Conservation (phyloP, 2,888 invertebrate species). For the Bruchidius siliquastri region DNA sequence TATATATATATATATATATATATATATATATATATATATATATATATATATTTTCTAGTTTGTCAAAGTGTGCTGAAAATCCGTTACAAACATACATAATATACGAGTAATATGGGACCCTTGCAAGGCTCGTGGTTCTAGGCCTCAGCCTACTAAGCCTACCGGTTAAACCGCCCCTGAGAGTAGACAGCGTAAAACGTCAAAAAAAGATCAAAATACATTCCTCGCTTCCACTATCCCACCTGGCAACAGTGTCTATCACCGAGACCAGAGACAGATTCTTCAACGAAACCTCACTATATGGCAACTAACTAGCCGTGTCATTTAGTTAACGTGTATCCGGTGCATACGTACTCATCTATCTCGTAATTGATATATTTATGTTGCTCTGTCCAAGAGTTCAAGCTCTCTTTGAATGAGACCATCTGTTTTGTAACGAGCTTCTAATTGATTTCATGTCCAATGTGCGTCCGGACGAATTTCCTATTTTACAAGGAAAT, state of each 20-base stretch:
- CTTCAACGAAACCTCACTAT: background rate
- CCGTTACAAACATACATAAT: no score
- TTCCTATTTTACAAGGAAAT: background rate
- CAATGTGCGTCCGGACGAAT: background rate
- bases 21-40: no score
- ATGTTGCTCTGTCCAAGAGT: background rate
- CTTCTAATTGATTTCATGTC: background rate
- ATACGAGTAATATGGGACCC: no score
- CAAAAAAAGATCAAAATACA: no score
- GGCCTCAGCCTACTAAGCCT: no score
- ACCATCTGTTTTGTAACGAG: background rate
- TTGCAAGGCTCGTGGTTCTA: no score
- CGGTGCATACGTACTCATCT: background rate
- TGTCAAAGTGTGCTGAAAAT: no score
- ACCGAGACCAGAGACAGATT: background rate
- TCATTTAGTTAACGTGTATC: background rate
- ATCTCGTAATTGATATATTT: background rate
- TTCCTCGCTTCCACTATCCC: background rate
- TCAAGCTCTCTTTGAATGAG: background rate
- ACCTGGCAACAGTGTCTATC: background rate
- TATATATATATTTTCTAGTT: no score
- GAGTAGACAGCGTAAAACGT: no score
- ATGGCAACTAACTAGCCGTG: background rate
- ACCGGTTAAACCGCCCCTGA: no score
- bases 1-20: no score